Evolutionary conservation across 1,140 invertebrate genomes (phyloP), one percentile per base, ranked within the genome.

Genomic region (Cecropterus lyciades): DNA sequence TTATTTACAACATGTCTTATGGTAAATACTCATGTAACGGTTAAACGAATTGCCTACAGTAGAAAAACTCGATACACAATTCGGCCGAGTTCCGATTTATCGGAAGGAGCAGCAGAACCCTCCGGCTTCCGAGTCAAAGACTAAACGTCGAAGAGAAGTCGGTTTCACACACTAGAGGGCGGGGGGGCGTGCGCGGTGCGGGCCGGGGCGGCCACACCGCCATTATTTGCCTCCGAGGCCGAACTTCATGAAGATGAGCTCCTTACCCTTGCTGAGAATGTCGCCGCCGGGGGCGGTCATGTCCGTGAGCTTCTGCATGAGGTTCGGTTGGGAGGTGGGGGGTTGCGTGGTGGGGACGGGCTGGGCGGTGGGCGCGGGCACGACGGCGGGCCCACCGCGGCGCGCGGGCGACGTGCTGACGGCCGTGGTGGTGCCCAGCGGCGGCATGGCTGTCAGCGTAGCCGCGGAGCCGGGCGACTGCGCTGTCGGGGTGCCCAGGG

Each of bases 241-340:
- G 83, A 98, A 98, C 93, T 97, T 97, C 94, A 97, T 97, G 89
- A 98, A 98, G 81, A 97, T 97, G 37, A 97, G 94, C 92, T 97
- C 97, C 92, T 98, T 97, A 72, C 97, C 97, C 92, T 98, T 98
- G 73, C 97, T 97, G 37, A 97, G 93, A 64, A 97, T 96, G 78
- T 97, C 96, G 55, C 96, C 96, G 51, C 96, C 96, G 66, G 95
- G 95, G 42, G 95, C 96, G 15, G 95, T 95, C 91, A 97, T 96
- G 80, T 97, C 96, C 60, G 95, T 94, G 75, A 97, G 94, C 79
- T 96, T 97, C 82, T 96, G 95, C 96, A 96, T 96, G 48, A 97
- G 93, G 87, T 96, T 96, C 13, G 95, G 95, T 56, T 90, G 94
- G 87, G 33, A n/a, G 33, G 33, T 37, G 9, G 33, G 33, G 33